Conservation (phyloP, 2,113 vertebrate genomes). For the Pseudopipra pipra region DNA sequence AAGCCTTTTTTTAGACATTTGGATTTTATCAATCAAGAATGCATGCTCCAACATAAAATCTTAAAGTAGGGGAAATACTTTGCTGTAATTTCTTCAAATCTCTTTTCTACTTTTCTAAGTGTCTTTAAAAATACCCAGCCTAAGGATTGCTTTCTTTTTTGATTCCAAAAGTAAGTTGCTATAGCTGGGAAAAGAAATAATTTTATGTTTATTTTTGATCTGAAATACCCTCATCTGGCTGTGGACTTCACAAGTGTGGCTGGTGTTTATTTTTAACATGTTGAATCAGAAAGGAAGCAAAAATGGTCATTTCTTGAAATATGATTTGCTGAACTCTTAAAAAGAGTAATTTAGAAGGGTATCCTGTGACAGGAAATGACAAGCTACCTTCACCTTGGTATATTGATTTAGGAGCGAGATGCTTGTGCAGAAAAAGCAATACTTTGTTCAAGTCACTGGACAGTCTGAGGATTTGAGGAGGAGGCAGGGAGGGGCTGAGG, state of each 20-base stretch:
- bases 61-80: background rate
- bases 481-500: slow-evolving; percentile 60
- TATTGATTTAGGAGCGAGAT: slow-evolving; percentile 51
- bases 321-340: background rate
- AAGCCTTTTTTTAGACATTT: background rate
- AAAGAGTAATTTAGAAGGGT: slow-evolving; percentile 42
- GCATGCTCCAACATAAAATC: background rate
- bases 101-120: background rate
- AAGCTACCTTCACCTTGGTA: slow-evolving; percentile 37
- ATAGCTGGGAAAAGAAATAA: background rate
- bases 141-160: background rate
- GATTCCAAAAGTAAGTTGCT: background rate
- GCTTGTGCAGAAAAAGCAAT: slow-evolving; percentile 69
- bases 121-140: background rate
- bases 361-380: slow-evolving; percentile 70
- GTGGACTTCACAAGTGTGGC: background rate
- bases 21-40: slow-evolving; percentile 3
- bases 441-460: slow-evolving; percentile 71
- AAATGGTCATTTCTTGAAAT: slow-evolving; percentile 22
- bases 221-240: background rate
- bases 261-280: slow-evolving; percentile 59
- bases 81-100: background rate
- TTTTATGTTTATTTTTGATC: background rate
- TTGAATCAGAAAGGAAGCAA: slow-evolving; percentile 41
- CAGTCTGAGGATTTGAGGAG: slow-evolving; percentile 66